Conservation (phyloP, 2,113 vertebrate genomes). For the Varanus komodoensis region DNA sequence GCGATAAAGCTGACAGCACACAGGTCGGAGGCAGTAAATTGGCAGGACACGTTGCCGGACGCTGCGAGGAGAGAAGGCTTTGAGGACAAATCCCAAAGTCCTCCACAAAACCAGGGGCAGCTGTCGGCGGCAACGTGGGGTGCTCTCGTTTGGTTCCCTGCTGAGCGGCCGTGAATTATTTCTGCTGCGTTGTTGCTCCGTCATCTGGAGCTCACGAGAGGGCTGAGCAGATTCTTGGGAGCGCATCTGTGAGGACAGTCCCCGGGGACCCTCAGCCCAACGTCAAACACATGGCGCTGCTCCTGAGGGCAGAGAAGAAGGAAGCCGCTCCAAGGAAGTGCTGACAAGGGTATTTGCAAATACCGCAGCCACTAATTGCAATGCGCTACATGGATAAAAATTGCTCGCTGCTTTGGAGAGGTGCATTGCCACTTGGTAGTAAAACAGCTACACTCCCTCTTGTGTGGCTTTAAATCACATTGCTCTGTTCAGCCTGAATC, state of each 20-base stretch:
- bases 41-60: conserved; percentile 60
- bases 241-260: conserved; percentile 58
- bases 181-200: conserved; percentile 29
- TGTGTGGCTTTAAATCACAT: conserved; percentile 54
- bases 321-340: conserved; percentile 38
- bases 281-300: conserved; percentile 32
- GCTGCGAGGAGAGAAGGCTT: conserved; percentile 59
- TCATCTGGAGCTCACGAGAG: conserved; percentile 47
- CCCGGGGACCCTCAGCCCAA: conserved; percentile 36
- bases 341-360: conserved; percentile 38
- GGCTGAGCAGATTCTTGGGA: conserved; percentile 40
- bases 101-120: conserved; percentile 63
- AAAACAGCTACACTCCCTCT: conserved; percentile 33
- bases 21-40: conserved; percentile 65
- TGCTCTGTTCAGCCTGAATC: conserved; percentile 39
- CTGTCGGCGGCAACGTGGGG: conserved; percentile 71
- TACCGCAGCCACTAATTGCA: conserved; percentile 25
- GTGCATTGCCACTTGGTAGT: conserved; percentile 29
- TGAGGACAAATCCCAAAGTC: conserved; percentile 66
- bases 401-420: conserved; percentile 12
- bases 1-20: conserved; percentile 54
- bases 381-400: conserved; percentile 30
- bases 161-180: conserved; percentile 58
- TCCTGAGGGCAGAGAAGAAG: conserved; percentile 35
- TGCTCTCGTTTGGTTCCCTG: conserved; percentile 66